A percentile compares a stretch with the other conserved stretches of the same genome.
Conservation (phyloP, 2,797 vertebrate species). For the Hippopotamyrus pictus region DNA sequence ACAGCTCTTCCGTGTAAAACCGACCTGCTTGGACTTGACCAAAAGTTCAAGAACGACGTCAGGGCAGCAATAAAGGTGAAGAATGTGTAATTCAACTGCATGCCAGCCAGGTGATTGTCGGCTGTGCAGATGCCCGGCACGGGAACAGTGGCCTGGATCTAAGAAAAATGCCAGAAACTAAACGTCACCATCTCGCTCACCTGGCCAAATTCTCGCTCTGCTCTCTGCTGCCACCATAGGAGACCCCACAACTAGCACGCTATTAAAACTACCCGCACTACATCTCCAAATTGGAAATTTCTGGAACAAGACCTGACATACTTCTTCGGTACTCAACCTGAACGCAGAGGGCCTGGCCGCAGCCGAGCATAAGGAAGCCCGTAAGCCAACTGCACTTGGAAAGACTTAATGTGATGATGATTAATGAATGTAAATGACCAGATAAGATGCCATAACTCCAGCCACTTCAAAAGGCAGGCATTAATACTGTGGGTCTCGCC, state of each 20-base stretch:
- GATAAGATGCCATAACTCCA: background rate
- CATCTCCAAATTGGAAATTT: background rate
- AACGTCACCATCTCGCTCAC: background rate
- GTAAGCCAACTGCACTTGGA: background rate
- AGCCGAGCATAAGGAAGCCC: background rate
- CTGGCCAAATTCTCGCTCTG: background rate
- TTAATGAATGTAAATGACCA: background rate
- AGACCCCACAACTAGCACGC: background rate
- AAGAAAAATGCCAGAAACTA: background rate
- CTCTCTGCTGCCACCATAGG: background rate
- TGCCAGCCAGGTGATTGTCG: background rate
- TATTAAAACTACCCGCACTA: background rate
- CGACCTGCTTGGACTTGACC: constrained; percentile 2
- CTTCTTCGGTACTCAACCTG: background rate
- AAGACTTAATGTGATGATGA: background rate
- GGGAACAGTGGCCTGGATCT: background rate
- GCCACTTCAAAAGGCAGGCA: background rate
- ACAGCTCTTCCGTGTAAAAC: background rate
- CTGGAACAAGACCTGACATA: background rate
- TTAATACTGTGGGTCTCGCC: background rate
- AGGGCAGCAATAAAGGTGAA: background rate
- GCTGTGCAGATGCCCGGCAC: background rate
- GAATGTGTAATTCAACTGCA: background rate
- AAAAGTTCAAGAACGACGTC: background rate
- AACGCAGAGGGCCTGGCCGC: background rate